phyloP scores from a whole-genome alignment of 1,140 invertebrate species.

The Cydia pomonella region DNA sequence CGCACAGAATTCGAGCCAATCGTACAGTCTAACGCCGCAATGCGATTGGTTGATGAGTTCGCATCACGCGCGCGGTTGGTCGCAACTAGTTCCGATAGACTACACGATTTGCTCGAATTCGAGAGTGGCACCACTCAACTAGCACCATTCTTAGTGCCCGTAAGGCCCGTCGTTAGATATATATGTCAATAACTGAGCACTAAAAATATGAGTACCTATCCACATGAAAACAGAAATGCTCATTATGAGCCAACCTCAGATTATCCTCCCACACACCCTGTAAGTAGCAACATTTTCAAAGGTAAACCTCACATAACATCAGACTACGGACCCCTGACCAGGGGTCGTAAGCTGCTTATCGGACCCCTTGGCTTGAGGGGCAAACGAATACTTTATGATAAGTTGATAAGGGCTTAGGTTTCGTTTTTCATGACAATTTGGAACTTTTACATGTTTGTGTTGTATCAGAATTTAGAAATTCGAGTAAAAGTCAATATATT shows the following conservation, averaged over 20 bases:
- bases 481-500: too few species aligned
- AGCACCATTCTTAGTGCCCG: too few species aligned
- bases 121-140: too few species aligned
- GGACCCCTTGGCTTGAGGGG: neutral
- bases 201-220: too few species aligned
- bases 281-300: neutral
- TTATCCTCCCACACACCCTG: neutral
- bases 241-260: neutral
- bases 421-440: neutral
- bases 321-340: neutral
- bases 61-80: too few species aligned
- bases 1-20: too few species aligned
- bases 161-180: too few species aligned
- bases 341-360: constrained; percentile 13
- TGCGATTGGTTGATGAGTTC: too few species aligned
- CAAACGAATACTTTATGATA: neutral
- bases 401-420: neutral
- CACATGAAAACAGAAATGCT: neutral
- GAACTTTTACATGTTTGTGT: neutral
- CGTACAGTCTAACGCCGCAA: too few species aligned
- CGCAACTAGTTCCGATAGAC: too few species aligned
- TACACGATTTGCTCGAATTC: too few species aligned
- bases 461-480: neutral
- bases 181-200: too few species aligned
- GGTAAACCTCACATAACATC: constrained; percentile 3